Conservation (phyloP, 2,888 invertebrate species). For the Vannuccia rotundouncinata region DNA sequence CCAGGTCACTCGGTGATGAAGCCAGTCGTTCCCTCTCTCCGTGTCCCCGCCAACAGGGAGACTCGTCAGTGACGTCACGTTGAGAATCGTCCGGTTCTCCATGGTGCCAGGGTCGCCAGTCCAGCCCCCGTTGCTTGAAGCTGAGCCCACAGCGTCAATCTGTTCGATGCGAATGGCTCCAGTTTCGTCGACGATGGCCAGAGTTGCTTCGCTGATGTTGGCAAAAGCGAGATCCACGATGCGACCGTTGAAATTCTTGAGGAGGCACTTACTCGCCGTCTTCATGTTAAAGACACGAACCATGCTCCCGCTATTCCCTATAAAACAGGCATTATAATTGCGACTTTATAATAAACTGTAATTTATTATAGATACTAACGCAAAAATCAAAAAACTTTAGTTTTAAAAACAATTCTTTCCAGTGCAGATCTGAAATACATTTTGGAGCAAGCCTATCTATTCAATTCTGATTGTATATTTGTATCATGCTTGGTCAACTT, state of each 20-base stretch:
- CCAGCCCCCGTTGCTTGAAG: not conserved
- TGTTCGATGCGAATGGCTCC: slow-evolving; percentile 70
- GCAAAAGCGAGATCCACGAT: slow-evolving; percentile 80
- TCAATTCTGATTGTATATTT: no score
- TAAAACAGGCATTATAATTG: no score
- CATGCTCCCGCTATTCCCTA: slow-evolving; percentile 58
- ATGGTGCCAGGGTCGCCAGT: not conserved
- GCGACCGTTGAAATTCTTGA: slow-evolving; percentile 65
- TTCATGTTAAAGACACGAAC: slow-evolving; percentile 76
- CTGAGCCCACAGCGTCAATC: slow-evolving; percentile 46
- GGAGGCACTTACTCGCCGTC: slow-evolving; percentile 62
- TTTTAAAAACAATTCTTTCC: no score
- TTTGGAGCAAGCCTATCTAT: no score
- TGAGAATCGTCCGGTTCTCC: not conserved
- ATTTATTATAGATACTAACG: no score
- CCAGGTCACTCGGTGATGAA: slow-evolving; percentile 74
- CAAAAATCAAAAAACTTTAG: no score
- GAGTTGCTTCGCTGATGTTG: slow-evolving; percentile 65
- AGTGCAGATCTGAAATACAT: no score
- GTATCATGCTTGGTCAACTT: no score
- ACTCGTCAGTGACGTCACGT: not conserved
- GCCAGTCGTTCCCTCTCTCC: slow-evolving; percentile 54
- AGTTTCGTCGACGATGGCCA: slow-evolving; percentile 78
- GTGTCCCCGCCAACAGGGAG: slow-evolving; percentile 28
- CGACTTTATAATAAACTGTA: no score